Conservation (phyloP, 23 tunicate genomes). For the Ciona savignyi region DNA sequence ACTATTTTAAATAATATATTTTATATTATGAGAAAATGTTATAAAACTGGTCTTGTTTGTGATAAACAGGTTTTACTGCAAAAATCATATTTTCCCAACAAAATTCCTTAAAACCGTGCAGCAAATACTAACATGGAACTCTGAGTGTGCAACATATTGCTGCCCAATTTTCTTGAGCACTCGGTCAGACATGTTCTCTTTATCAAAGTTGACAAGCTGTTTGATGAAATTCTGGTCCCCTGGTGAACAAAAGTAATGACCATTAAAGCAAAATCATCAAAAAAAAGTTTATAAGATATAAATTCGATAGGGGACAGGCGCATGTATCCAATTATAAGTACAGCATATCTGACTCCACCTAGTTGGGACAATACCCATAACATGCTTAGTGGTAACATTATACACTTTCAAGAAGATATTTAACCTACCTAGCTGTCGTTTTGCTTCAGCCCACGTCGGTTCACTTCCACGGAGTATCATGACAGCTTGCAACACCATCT, state of each 20-base stretch:
- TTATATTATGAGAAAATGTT: too few relatives aligned
- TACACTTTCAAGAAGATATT: background rate
- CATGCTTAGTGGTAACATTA: background rate
- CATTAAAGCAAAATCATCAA: background rate
- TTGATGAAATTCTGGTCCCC: slow-evolving; percentile 94
- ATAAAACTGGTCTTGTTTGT: too few relatives aligned
- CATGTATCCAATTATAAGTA: too few relatives aligned
- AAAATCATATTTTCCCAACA: too few relatives aligned
- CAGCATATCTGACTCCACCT: too few relatives aligned
- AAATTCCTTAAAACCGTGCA: too few relatives aligned
- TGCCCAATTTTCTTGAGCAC: slow-evolving; percentile 95
- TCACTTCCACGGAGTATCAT: slow-evolving; percentile 92
- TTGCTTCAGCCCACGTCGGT: slow-evolving; percentile 99
- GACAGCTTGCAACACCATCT: slow-evolving; percentile 98
- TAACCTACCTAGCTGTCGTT: slow-evolving; percentile 79
- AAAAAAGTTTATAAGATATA: too few relatives aligned
- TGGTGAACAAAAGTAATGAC: slow-evolving; percentile 3
- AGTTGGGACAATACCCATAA: background rate
- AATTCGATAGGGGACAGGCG: too few relatives aligned
- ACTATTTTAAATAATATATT: too few relatives aligned
- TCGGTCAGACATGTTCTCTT: slow-evolving; percentile 95
- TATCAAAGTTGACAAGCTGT: slow-evolving; percentile 88
- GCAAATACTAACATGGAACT: slow-evolving; percentile 79
- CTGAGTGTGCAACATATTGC: slow-evolving; percentile 82
- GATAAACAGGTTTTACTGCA: too few relatives aligned